A percentile compares a stretch with the other conserved stretches of the same genome.
Conservation (phyloP, 2,888 invertebrate genomes). For the Torymus texanus region DNA sequence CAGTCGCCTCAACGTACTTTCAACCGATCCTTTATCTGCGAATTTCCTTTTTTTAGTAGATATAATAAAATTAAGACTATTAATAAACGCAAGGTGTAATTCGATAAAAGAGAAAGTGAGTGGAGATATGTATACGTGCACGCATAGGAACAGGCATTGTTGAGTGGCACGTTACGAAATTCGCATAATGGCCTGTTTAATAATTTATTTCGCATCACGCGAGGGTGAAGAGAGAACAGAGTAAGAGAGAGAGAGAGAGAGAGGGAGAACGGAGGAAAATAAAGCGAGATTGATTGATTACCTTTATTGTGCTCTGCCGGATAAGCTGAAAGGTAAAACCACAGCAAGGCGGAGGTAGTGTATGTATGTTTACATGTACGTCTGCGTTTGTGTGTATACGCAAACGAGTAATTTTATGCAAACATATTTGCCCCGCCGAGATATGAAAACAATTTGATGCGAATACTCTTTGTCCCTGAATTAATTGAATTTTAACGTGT, state of each 20-base stretch:
- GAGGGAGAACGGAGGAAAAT: background rate
- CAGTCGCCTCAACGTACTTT: too few relatives aligned
- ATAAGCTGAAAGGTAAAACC: constrained; percentile 12
- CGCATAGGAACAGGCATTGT: background rate
- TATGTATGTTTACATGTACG: too few relatives aligned
- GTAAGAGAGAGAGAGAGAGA: background rate
- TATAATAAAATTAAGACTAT: too few relatives aligned
- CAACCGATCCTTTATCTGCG: too few relatives aligned
- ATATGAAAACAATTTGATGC: background rate
- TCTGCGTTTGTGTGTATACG: too few relatives aligned
- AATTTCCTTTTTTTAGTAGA: too few relatives aligned
- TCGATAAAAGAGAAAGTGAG: too few relatives aligned
- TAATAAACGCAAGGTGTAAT: too few relatives aligned
- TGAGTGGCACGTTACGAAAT: background rate
- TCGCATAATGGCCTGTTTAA: constrained; percentile 1
- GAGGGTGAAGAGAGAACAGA: background rate
- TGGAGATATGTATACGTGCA: too few relatives aligned
- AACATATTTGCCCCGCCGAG: background rate
- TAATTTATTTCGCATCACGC: constrained; percentile 12
- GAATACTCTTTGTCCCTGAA: too few relatives aligned
- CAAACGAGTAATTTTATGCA: constrained; percentile 6
- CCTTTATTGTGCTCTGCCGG: constrained; percentile 15
- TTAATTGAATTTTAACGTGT: too few relatives aligned
- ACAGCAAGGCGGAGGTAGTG: too few relatives aligned
- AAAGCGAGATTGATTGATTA: constrained; percentile 30